phyloP scores from a whole-genome alignment of 2,888 invertebrate species.

The Leucophenga montana region DNA sequence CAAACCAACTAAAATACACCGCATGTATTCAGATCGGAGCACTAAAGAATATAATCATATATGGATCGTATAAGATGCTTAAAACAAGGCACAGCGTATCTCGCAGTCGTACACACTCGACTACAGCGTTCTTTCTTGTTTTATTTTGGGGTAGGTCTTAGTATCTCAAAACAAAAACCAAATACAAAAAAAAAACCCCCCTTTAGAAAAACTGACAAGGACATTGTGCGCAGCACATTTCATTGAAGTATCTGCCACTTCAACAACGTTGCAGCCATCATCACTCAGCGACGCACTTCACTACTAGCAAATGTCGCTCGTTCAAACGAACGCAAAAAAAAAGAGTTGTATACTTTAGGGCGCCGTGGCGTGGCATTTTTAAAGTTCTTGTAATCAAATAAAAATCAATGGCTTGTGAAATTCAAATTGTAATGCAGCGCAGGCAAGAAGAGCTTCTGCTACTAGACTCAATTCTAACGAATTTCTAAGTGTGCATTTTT shows the following conservation, averaged over 20 bases:
- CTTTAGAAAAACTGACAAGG: too few species aligned
- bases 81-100: too few species aligned
- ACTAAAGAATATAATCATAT: too few species aligned
- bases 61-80: too few species aligned
- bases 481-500: background rate
- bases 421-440: conserved; percentile 56
- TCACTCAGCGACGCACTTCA: too few species aligned
- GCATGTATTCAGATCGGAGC: too few species aligned
- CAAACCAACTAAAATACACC: too few species aligned
- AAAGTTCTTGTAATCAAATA: conserved; percentile 58
- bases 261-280: conserved; percentile 14
- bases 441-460: conserved; percentile 35
- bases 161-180: too few species aligned
- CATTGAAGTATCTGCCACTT: conserved; percentile 18
- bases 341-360: background rate
- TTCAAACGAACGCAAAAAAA: background rate
- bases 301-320: too few species aligned
- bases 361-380: background rate
- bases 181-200: too few species aligned
- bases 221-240: background rate
- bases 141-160: conserved; percentile 4
- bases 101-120: too few species aligned
- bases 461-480: background rate
- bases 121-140: too few species aligned
- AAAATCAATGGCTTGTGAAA: conserved; percentile 66